Evolutionary conservation across 1,140 invertebrate species (phyloP).

Genomic region (Medauroidea extradentata): DNA sequence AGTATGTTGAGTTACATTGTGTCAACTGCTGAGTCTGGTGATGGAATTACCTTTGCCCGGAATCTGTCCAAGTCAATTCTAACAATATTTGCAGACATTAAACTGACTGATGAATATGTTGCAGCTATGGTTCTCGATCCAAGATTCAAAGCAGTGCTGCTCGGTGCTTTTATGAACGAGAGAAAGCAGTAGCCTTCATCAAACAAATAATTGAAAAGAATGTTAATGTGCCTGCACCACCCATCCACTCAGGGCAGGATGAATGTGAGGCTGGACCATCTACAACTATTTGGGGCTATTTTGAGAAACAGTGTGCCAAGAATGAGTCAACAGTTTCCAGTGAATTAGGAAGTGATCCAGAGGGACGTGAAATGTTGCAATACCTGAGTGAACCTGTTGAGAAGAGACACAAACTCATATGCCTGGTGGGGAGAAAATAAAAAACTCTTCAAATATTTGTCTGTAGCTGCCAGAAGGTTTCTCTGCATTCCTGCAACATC

Average conservation of each 20-base stretch:
- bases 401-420: neutral
- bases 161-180: neutral
- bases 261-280: neutral
- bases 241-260: neutral
- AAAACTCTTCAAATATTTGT: neutral
- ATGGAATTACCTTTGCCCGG: too few relatives aligned
- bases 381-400: conserved; percentile 9
- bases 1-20: neutral
- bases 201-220: neutral
- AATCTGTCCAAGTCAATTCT: too few relatives aligned
- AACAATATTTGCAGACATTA: neutral
- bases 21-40: too few relatives aligned
- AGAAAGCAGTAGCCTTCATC: neutral
- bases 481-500: conserved; percentile 23
- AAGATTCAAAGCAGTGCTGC: conserved; percentile 2
- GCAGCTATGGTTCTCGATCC: conserved; percentile 5
- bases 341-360: conserved; percentile 4
- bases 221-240: neutral
- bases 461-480: conserved; percentile 18
- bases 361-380: neutral
- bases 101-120: neutral
- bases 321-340: neutral
- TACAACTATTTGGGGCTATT: conserved; percentile 3
- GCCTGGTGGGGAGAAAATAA: conserved; percentile 20
- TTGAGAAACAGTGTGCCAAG: conserved; percentile 6